A percentile compares a stretch with the other conserved stretches of the same genome.
These are phyloP conservation scores for Ahaetulla prasina DNA, from an alignment of 2,113 vertebrate genomes.

Conservation along the genomic window DNA sequence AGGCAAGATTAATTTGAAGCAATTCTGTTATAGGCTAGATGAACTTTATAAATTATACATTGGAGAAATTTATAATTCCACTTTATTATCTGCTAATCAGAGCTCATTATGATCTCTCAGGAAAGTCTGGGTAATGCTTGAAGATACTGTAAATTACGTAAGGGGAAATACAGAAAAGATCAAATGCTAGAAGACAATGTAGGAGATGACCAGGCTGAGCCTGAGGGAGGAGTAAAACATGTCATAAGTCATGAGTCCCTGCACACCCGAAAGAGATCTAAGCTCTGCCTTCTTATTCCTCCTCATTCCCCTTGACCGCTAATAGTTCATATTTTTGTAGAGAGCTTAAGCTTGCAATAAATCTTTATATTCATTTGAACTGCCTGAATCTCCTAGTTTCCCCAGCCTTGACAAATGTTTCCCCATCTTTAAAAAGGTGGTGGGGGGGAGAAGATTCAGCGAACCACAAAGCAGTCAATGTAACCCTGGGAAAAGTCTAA, in stretches of 20 bases:
- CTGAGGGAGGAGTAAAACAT: background rate
- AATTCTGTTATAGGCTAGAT: background rate
- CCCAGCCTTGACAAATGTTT: background rate
- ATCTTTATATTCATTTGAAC: background rate
- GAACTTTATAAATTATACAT: background rate
- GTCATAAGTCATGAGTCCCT: background rate
- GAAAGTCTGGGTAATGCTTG: background rate
- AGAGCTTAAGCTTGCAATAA: background rate
- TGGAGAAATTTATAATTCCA: background rate
- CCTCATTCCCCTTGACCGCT: background rate
- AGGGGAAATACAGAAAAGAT: background rate
- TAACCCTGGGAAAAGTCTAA: background rate
- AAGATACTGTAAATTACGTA: background rate
- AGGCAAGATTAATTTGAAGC: background rate
- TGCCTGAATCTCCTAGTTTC: background rate
- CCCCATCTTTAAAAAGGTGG: background rate
- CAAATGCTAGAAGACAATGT: background rate
- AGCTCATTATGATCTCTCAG: background rate
- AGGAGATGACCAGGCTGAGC: background rate
- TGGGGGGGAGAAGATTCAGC: background rate
- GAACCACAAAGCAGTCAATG: background rate
- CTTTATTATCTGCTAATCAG: background rate
- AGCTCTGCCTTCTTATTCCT: background rate
- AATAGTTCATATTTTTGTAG: background rate
- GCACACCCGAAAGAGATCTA: background rate